These are phyloP conservation scores for Parnassius smintheus DNA, from an alignment of 2,888 invertebrate genomes.

Conservation along the genomic window DNA sequence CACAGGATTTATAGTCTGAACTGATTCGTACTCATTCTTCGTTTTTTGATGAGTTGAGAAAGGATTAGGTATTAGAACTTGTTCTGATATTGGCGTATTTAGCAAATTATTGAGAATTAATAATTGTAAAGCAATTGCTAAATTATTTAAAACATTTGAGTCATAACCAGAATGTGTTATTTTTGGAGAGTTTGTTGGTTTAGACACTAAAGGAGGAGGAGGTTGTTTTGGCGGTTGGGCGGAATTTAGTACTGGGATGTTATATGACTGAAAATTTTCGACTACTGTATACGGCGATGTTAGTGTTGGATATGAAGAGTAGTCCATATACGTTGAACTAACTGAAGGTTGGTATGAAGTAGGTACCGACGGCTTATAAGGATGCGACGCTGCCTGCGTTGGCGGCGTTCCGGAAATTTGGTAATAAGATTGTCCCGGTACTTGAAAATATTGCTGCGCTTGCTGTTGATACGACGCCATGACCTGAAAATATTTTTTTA, in stretches of 20 bases:
- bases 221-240: slow-evolving; percentile 11
- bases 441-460: slow-evolving; percentile 23
- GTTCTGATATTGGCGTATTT: slow-evolving; percentile 42
- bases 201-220: slow-evolving; percentile 1
- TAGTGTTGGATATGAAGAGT: slow-evolving; percentile 10
- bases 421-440: slow-evolving; percentile 23
- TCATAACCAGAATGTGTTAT: slow-evolving; percentile 39
- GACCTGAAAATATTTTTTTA: slow-evolving; percentile 17
- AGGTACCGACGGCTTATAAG: slow-evolving; percentile 7
- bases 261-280: neutral
- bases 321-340: slow-evolving; percentile 2
- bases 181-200: slow-evolving; percentile 9
- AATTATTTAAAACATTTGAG: slow-evolving; percentile 57
- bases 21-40: slow-evolving; percentile 8
- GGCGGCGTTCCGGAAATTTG: slow-evolving; percentile 12
- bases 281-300: slow-evolving; percentile 1
- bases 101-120: slow-evolving; percentile 62
- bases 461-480: slow-evolving; percentile 21
- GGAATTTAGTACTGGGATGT: slow-evolving; percentile 7
- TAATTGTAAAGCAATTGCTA: slow-evolving; percentile 65
- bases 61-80: slow-evolving; percentile 2
- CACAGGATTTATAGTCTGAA: slow-evolving; percentile 18
- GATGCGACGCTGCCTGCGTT: neutral
- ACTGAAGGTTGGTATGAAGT: slow-evolving; percentile 12
- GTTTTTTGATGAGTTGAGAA: slow-evolving; percentile 10